Evolutionary conservation across 2,797 vertebrate species (phyloP), one percentile per base, ranked within the genome.

Genomic region (Vultur gryphus): DNA sequence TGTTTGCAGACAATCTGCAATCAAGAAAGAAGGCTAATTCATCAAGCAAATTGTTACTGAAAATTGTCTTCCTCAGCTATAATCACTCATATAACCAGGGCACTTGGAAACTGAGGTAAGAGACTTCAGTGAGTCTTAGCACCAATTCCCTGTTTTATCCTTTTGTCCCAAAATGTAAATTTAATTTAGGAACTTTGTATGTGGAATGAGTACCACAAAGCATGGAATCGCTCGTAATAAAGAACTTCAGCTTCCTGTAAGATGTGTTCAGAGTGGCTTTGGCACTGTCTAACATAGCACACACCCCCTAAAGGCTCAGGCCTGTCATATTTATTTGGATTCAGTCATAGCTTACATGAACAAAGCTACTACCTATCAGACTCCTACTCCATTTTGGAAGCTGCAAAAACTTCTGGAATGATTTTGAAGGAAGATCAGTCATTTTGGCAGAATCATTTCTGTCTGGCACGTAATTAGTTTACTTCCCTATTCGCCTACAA

Each of bases 1-100:
- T 94, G 86, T 88, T 96, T 94, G 82, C 87, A 95, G 89, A 91
- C 93, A 96, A 95, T 88, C 72, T 69, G 92, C 79, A 97, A 96
- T 93, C 93, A 95, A 81, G 84, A 29, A 71, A 64, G 59, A 18
- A 71, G 15, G 46, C 18, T 66, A 51, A 92, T 89, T 95, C 83
- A 92, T 92, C 89, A 87, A 62, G 72, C 9, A 85, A 93, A 81
- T 54, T 77, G 55, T 83, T 75, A 18, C 14, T 43, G 52, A 54
- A 76, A 95, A 90, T 65, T 65, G 37, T 67, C 67, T 72, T 70
- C 73, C 66, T 72, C 59, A 25, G 62, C 73, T 80, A 39, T 23
- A 78, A 69, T 35, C 35, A 49, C 49, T 57, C 44, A 11, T 6
- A 39, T 2, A 58, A 18, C 39, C 67, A 18, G 43, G 33, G 11